Evolutionary conservation across 2,888 invertebrate genomes (phyloP).

Genomic region (Tenthredo notha): DNA sequence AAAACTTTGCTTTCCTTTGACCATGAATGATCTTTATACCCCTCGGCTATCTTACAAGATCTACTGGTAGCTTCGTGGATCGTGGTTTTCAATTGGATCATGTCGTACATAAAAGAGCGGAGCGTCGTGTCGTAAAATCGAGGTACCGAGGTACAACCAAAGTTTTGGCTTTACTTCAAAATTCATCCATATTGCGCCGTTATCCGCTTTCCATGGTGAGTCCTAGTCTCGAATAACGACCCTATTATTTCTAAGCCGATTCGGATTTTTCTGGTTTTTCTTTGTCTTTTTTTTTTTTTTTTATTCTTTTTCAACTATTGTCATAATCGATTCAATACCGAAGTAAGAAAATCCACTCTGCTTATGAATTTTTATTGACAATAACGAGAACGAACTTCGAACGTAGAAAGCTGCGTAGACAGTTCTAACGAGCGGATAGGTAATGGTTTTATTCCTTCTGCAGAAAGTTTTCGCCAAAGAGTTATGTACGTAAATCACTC

Average conservation of each 20-base stretch:
- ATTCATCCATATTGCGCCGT: slow-evolving; percentile 26
- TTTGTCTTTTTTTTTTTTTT: not conserved
- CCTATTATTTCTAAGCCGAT: slow-evolving; percentile 48
- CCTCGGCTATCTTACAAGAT: not conserved
- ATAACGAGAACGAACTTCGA: not conserved
- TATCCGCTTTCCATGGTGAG: slow-evolving; percentile 12
- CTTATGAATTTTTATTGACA: not conserved
- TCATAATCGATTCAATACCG: slow-evolving; percentile 9
- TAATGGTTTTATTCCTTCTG: not conserved
- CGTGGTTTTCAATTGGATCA: slow-evolving; percentile 42
- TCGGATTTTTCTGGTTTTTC: not conserved
- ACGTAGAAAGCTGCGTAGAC: slow-evolving; percentile 9
- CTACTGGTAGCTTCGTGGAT: slow-evolving; percentile 17
- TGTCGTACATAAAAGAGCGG: slow-evolving; percentile 33
- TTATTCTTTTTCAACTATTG: not conserved
- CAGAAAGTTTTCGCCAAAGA: not conserved
- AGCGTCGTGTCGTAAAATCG: slow-evolving; percentile 31
- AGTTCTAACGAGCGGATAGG: not conserved
- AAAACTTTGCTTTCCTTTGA: not conserved
- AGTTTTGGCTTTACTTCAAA: slow-evolving; percentile 45
- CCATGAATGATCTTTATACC: not conserved
- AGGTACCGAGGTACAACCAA: slow-evolving; percentile 10
- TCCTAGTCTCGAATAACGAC: slow-evolving; percentile 38
- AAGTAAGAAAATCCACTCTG: not conserved
- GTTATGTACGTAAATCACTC: not conserved